Conservation (phyloP, 2,797 vertebrate species). For the Austrolebias charrua region DNA sequence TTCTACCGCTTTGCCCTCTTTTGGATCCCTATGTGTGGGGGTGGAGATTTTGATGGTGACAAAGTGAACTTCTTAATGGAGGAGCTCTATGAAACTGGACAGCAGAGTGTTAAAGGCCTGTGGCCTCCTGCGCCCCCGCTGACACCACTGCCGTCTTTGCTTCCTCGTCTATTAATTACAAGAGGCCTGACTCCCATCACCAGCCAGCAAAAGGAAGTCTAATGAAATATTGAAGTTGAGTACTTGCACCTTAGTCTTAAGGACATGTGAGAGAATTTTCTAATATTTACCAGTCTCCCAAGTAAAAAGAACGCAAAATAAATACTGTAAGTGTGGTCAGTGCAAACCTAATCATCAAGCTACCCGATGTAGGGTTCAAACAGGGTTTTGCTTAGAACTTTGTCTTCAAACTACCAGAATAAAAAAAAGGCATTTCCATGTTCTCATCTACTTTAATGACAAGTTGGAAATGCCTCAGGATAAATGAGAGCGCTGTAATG, state of each 20-base stretch:
- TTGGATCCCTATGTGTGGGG: constrained; percentile 9
- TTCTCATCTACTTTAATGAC: constrained; percentile 66
- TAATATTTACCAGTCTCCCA: constrained; percentile 47
- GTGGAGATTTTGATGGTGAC: constrained; percentile 19
- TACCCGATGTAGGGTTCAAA: constrained; percentile 29
- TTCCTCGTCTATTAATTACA: constrained; percentile 67
- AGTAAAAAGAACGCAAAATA: not conserved
- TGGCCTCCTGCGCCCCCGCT: constrained; percentile 37
- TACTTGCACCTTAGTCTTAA: constrained; percentile 45
- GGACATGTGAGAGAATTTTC: constrained; percentile 39
- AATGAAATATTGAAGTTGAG: constrained; percentile 59
- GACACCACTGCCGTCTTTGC: constrained; percentile 52
- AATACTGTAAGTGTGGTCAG: too few relatives aligned
- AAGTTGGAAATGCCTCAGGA: constrained; percentile 64
- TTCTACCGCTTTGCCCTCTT: not conserved
- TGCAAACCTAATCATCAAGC: constrained; percentile 1
- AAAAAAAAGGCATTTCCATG: constrained; percentile 58
- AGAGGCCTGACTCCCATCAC: constrained; percentile 28
- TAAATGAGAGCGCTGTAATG: constrained; percentile 58
- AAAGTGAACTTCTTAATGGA: constrained; percentile 17
- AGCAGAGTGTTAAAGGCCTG: constrained; percentile 62
- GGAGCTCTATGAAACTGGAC: constrained; percentile 56
- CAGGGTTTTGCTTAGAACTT: constrained; percentile 25
- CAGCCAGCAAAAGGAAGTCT: constrained; percentile 17
- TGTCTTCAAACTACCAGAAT: constrained; percentile 46